Conservation (phyloP, 2,113 vertebrate genomes). For the Pachycephala philippinensis region DNA sequence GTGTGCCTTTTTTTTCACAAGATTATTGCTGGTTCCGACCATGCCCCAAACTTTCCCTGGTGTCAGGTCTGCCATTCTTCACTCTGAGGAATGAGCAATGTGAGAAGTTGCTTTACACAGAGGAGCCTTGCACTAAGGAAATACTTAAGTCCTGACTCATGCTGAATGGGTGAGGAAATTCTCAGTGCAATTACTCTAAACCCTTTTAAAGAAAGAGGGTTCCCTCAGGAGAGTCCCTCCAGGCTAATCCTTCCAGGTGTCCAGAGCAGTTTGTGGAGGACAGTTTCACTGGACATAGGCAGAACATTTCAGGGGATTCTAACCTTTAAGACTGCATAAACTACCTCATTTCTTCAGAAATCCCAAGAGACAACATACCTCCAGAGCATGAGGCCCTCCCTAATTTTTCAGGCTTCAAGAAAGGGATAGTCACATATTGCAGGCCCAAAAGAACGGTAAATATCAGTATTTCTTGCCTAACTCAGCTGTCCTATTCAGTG, state of each 20-base stretch:
- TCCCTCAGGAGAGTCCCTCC: neutral
- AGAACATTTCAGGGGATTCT: neutral
- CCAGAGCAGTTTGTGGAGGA: neutral
- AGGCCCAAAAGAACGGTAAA: neutral
- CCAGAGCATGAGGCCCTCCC: neutral
- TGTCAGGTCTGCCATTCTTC: neutral
- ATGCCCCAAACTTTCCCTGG: neutral
- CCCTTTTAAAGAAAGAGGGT: neutral
- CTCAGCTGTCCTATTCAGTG: neutral
- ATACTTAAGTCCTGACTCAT: neutral
- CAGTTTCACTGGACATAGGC: neutral
- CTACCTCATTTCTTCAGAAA: neutral
- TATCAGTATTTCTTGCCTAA: constrained; percentile 19
- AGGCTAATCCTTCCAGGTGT: neutral
- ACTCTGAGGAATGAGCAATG: neutral
- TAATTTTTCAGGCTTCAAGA: neutral
- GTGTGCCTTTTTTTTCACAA: neutral
- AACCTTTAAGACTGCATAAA: neutral
- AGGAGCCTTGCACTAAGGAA: neutral
- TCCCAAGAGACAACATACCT: neutral
- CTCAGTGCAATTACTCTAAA: neutral
- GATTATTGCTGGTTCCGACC: neutral
- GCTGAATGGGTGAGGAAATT: neutral
- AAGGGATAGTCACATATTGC: neutral
- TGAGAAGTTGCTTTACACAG: neutral